These are phyloP conservation scores for Neomonachus schauinslandi DNA, from an alignment of 2,113 vertebrate species.

Conservation along the genomic window DNA sequence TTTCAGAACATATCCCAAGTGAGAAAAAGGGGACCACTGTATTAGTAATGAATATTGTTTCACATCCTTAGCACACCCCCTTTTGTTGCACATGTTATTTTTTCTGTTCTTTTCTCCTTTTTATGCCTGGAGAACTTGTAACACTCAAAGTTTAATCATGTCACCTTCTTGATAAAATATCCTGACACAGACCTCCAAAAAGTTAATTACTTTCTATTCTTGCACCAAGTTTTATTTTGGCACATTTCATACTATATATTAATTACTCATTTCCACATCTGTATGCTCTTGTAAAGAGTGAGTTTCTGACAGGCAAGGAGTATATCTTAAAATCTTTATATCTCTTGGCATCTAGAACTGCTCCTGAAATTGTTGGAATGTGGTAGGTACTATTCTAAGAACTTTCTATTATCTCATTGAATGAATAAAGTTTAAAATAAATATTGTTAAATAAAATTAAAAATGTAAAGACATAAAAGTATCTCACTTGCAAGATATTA, in stretches of 20 bases:
- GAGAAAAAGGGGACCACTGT: background rate
- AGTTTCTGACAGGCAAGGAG: background rate
- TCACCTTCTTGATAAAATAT: background rate
- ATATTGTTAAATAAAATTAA: constrained; percentile 14
- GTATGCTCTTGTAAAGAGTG: background rate
- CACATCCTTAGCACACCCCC: background rate
- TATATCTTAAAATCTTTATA: background rate
- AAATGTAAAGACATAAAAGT: background rate
- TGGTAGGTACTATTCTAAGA: background rate
- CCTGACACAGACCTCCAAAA: background rate
- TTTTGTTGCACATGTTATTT: background rate
- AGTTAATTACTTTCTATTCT: background rate
- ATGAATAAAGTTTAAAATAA: background rate
- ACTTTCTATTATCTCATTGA: background rate
- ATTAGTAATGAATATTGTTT: background rate
- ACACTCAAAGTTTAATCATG: background rate
- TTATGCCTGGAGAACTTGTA: background rate
- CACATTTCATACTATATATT: background rate
- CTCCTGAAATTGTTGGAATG: background rate
- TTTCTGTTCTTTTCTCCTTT: background rate
- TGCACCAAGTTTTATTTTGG: background rate
- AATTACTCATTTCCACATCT: background rate
- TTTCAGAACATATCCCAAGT: background rate
- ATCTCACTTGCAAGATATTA: background rate
- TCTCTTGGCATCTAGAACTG: background rate